These are phyloP conservation scores for Eupeodes corollae DNA, from an alignment of 1,140 invertebrate species.

Conservation along the genomic window DNA sequence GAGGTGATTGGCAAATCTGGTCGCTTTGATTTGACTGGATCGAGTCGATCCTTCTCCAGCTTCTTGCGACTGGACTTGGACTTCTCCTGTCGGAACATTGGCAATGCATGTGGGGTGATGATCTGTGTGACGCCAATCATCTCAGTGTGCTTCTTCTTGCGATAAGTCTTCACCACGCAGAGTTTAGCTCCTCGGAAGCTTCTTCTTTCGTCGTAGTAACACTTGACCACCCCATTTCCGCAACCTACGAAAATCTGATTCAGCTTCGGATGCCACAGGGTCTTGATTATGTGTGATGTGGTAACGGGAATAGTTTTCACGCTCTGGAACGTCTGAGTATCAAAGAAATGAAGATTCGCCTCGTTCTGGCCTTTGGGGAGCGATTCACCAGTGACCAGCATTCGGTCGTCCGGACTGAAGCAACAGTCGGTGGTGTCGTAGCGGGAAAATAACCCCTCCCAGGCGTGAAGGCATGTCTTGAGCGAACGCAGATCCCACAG, in stretches of 20 bases:
- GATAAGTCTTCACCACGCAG: constrained; percentile 72
- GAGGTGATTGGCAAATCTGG: constrained; percentile 95
- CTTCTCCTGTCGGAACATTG: constrained; percentile 87
- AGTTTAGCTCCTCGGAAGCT: constrained; percentile 84
- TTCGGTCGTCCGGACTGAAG: constrained; percentile 72
- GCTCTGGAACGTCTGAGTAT: constrained; percentile 65
- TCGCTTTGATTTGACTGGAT: constrained; percentile 81
- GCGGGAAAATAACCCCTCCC: constrained; percentile 63
- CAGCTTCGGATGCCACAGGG: constrained; percentile 90
- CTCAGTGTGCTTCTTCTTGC: constrained; percentile 70
- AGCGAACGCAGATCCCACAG: constrained; percentile 86
- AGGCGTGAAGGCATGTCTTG: constrained; percentile 62
- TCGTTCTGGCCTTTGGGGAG: constrained; percentile 53
- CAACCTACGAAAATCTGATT: constrained; percentile 93
- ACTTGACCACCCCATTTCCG: constrained; percentile 81
- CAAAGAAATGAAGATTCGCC: constrained; percentile 74
- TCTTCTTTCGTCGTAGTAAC: constrained; percentile 78
- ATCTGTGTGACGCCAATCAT: constrained; percentile 84
- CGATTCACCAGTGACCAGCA: constrained; percentile 83
- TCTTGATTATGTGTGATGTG: constrained; percentile 75
- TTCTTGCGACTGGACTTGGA: constrained; percentile 80
- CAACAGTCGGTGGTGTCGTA: constrained; percentile 84
- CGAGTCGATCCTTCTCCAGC: constrained; percentile 82
- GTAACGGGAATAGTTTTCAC: constrained; percentile 62
- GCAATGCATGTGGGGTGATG: constrained; percentile 94